Evolutionary conservation across 2,113 vertebrate species (phyloP), one percentile per base, ranked within the genome.

Genomic region (Actenoides hombroni): DNA sequence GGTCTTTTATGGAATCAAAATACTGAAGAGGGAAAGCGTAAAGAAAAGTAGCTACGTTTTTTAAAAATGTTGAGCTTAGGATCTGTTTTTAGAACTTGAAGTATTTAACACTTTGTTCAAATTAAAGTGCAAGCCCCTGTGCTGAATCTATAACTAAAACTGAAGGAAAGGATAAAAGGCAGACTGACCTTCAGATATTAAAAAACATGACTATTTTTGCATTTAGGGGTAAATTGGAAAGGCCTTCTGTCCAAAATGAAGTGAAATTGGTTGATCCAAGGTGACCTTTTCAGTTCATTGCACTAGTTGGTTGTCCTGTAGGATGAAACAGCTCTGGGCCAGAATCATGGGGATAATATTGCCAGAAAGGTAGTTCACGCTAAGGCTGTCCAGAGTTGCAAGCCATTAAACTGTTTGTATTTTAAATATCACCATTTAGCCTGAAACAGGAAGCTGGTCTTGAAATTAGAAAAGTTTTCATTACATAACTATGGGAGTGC

Each of bases 1-100:
- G 53, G 63, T 95, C 77, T 73, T 83, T 73, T 69, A 35, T 82
- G 65, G 70, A 85, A 91, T 69, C 40, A 94, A 88, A 95, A 88
- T 83, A 74, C 13, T 71, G 61, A 70, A 13, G 18, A 90, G 21
- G n/a, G 46, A 88, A 84, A 13, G 16, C 44, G 61, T 70, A 37
- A 91, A 92, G 78, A n/a, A 87, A 88, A 78, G 65, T 63, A 90
- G 88, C 10, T 56, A 89, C 73, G 48, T 40, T 87, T 92, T 49
- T 91, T 89, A 92, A 44, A 95, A 92, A 46, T 54, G n/a, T 42
- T 82, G 65, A 76, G n/a, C n/a, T 91, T 89, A 57, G 28, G 21
- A 46, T 84, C 69, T 95, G 10, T 11, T 95, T 95, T 79, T 91
- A 83, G 61, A 85, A 69, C 42, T 49, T 61, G 21, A 92, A 94